Percentiles rank a stretch among this genome's conserved stretches.
These are phyloP conservation scores for Ectemnius continuus DNA, from an alignment of 2,888 invertebrate genomes.

Conservation along the genomic window DNA sequence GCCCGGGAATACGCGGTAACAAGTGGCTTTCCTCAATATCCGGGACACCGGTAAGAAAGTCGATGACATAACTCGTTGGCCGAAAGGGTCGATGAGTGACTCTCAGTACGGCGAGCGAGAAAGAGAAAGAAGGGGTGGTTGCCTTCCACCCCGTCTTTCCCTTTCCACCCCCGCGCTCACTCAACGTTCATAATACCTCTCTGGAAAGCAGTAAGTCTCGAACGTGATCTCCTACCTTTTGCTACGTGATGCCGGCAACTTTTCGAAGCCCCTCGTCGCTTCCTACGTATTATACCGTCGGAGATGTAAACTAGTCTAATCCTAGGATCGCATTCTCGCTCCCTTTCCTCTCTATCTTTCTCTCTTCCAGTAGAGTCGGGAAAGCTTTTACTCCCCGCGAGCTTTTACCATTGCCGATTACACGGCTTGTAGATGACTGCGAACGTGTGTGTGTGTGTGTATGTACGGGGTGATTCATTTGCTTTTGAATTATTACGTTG, in stretches of 20 bases:
- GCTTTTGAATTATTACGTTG: too few relatives aligned
- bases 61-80: conserved; percentile 20
- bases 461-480: too few relatives aligned
- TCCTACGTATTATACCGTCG: conserved; percentile 56
- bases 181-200: conserved; percentile 42
- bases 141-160: too few relatives aligned
- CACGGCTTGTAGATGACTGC: conserved; percentile 22
- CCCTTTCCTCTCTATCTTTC: not conserved
- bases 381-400: conserved; percentile 9
- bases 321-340: conserved; percentile 26
- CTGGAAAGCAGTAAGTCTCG: conserved; percentile 55
- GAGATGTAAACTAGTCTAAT: conserved; percentile 58
- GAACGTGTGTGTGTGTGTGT: not conserved
- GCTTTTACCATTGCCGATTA: conserved; percentile 43
- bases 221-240: conserved; percentile 57
- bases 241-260: conserved; percentile 52
- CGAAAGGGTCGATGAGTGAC: conserved; percentile 37
- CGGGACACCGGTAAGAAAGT: conserved; percentile 23
- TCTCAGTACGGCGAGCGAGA: not conserved
- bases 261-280: conserved; percentile 43
- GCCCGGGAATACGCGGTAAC: too few relatives aligned
- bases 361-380: not conserved
- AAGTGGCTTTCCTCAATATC: not conserved
- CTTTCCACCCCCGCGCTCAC: not conserved
- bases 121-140: too few relatives aligned